These are phyloP conservation scores for Drosophila sturtevanti DNA, from an alignment of 1,140 invertebrate species.

Conservation along the genomic window DNA sequence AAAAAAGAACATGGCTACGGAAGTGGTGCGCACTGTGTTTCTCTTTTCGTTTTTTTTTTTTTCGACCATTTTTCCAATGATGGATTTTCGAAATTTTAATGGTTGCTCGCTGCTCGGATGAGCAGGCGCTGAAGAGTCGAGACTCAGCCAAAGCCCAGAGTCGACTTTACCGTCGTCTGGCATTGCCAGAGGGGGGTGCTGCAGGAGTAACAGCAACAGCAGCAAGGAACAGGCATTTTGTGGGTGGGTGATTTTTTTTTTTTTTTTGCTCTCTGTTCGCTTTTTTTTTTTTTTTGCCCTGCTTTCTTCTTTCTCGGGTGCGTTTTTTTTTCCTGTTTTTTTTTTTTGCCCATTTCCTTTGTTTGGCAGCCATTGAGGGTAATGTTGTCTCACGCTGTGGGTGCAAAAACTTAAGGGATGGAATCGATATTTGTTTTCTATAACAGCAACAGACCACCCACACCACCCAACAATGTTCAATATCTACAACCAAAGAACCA, in stretches of 20 bases:
- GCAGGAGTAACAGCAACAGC: conserved; percentile 34
- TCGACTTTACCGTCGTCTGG: conserved; percentile 62
- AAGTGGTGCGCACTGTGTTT: conserved; percentile 55
- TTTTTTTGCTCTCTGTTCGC: conserved; percentile 7
- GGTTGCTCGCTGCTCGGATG: conserved; percentile 76
- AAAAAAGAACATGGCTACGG: conserved; percentile 68
- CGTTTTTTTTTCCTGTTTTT: conserved; percentile 33
- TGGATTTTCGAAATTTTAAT: conserved; percentile 83
- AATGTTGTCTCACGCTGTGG: conserved; percentile 50
- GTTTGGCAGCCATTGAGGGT: conserved; percentile 80
- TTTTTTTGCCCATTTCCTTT: conserved; percentile 67
- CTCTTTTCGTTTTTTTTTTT: conserved; percentile 36
- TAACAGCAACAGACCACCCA: conserved; percentile 55
- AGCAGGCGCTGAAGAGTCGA: conserved; percentile 61
- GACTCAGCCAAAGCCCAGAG: conserved; percentile 34
- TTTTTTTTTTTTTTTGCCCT: conserved; percentile 39
- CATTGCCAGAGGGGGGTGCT: conserved; percentile 54
- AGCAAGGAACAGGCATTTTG: conserved; percentile 33
- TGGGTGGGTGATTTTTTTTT: conserved; percentile 72
- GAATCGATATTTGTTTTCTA: conserved; percentile 82
- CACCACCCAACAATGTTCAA: conserved; percentile 32
- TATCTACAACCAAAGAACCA: background rate
- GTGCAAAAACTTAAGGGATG: conserved; percentile 74
- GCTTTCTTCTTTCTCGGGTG: conserved; percentile 4
- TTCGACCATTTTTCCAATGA: conserved; percentile 82